Percentiles rank a stretch among this genome's conserved stretches.
These are phyloP conservation scores for Furcula furcula DNA, from an alignment of 2,888 invertebrate species.

Conservation along the genomic window DNA sequence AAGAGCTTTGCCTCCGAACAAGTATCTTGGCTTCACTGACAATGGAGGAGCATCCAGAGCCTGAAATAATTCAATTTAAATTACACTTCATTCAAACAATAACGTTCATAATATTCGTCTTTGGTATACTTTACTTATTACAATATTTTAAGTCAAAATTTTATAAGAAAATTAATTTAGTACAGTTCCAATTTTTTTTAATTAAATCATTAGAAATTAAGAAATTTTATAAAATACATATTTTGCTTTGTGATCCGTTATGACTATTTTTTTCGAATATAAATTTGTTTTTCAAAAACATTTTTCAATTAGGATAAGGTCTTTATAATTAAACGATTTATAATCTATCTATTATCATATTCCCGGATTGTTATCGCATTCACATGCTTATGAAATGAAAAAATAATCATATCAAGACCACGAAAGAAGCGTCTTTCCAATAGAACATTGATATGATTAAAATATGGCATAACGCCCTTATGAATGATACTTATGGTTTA, in stretches of 20 bases:
- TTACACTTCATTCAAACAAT: slow-evolving; percentile 33
- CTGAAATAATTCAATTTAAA: slow-evolving; percentile 59
- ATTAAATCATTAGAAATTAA: slow-evolving; percentile 3
- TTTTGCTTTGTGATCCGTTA: slow-evolving; percentile 36
- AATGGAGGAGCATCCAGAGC: slow-evolving; percentile 66
- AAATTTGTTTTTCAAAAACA: no score
- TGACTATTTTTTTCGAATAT: slow-evolving; percentile 52
- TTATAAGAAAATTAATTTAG: slow-evolving; percentile 20
- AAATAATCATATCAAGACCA: slow-evolving; percentile 61
- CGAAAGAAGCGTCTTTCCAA: slow-evolving; percentile 33
- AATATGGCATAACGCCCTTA: slow-evolving; percentile 68
- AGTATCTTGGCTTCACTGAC: slow-evolving; percentile 76
- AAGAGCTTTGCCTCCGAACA: slow-evolving; percentile 85
- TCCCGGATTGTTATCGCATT: slow-evolving; percentile 16
- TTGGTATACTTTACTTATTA: slow-evolving; percentile 4
- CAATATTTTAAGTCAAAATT: slow-evolving; percentile 14
- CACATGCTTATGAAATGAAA: slow-evolving; percentile 45
- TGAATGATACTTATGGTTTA: slow-evolving; percentile 82
- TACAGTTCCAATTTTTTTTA: slow-evolving; percentile 10
- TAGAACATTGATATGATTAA: slow-evolving; percentile 56
- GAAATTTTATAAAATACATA: slow-evolving; percentile 17
- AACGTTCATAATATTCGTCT: slow-evolving; percentile 2
- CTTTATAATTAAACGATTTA: no score
- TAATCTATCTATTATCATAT: no score
- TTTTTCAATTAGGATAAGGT: no score